Percentiles rank a stretch among this genome's conserved stretches.
These are phyloP conservation scores for Drosophila nigricruria DNA, from an alignment of 2,888 invertebrate species.

Conservation along the genomic window DNA sequence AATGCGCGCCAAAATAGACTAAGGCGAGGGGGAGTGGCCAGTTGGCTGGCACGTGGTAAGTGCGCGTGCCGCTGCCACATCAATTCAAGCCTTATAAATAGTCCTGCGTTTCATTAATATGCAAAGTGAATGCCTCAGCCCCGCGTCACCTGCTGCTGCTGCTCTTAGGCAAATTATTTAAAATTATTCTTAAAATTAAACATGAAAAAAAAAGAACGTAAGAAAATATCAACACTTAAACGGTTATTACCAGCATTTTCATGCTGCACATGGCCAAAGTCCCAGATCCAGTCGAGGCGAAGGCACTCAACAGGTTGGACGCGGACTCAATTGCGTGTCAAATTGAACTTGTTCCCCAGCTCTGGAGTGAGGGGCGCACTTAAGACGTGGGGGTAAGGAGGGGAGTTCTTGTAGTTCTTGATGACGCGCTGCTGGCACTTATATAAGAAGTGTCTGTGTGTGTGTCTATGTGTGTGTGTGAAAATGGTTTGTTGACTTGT, in stretches of 20 bases:
- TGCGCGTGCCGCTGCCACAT: constrained; percentile 67
- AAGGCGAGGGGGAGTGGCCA: background rate
- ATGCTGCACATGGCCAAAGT: constrained; percentile 68
- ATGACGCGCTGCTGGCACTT: constrained; percentile 35
- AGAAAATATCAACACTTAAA: constrained; percentile 68
- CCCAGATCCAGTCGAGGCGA: constrained; percentile 10
- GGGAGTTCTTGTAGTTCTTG: constrained; percentile 31
- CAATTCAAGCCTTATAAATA: constrained; percentile 62
- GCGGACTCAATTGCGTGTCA: constrained; percentile 70
- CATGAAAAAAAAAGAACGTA: background rate
- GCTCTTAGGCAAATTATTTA: constrained; percentile 40
- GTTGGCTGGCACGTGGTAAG: constrained; percentile 42
- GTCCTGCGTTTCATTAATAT: constrained; percentile 70
- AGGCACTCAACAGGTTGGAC: constrained; percentile 66
- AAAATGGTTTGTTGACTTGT: constrained; percentile 70
- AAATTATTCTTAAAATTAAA: constrained; percentile 18
- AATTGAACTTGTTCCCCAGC: constrained; percentile 63
- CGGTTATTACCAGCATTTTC: constrained; percentile 75
- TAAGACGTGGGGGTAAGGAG: background rate
- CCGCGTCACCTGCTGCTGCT: background rate
- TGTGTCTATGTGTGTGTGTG: constrained; percentile 14
- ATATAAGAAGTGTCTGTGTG: constrained; percentile 14
- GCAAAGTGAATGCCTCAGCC: constrained; percentile 62
- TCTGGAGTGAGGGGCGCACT: background rate
- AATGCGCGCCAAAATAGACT: constrained; percentile 38